phyloP scores from a whole-genome alignment of 2,797 vertebrate genomes.

The Sebastes variabilis region DNA sequence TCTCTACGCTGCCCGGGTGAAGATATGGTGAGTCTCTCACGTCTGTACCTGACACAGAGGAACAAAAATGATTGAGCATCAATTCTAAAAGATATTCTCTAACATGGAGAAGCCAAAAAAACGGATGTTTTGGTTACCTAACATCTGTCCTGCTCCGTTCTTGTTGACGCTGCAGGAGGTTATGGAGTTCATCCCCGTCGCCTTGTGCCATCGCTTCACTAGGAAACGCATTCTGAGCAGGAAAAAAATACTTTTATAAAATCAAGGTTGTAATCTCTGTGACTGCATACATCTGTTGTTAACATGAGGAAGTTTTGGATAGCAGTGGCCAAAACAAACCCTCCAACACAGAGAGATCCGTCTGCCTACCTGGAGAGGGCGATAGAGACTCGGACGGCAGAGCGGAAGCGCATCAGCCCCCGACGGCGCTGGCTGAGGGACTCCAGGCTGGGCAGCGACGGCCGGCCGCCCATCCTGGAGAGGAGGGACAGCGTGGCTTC shows the following conservation, averaged over 20 bases:
- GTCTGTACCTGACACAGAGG: constrained; percentile 81
- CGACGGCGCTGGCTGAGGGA: constrained; percentile 80
- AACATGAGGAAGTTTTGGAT: not conserved
- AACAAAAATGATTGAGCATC: not conserved
- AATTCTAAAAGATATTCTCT: not conserved
- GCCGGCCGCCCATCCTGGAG: constrained; percentile 90
- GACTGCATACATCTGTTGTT: not conserved
- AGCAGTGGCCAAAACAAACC: not conserved
- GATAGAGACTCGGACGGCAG: constrained; percentile 90
- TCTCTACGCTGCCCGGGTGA: constrained; percentile 84
- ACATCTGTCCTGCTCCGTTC: constrained; percentile 84
- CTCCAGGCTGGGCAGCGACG: constrained; percentile 81
- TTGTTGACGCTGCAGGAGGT: constrained; percentile 75
- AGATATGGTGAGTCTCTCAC: constrained; percentile 86
- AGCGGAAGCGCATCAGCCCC: constrained; percentile 91
- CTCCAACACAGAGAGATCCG: not conserved
- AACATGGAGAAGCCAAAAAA: not conserved
- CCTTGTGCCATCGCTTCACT: constrained; percentile 92
- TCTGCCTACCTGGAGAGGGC: constrained; percentile 90
- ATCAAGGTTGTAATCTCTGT: not conserved
- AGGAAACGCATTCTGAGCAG: constrained; percentile 93
- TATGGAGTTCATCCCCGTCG: constrained; percentile 80
- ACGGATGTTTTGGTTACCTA: constrained; percentile 74
- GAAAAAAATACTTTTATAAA: not conserved
- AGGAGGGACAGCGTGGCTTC: constrained; percentile 93